These are phyloP conservation scores for Phocoena sinus DNA, from an alignment of 2,113 vertebrate genomes.

Conservation along the genomic window DNA sequence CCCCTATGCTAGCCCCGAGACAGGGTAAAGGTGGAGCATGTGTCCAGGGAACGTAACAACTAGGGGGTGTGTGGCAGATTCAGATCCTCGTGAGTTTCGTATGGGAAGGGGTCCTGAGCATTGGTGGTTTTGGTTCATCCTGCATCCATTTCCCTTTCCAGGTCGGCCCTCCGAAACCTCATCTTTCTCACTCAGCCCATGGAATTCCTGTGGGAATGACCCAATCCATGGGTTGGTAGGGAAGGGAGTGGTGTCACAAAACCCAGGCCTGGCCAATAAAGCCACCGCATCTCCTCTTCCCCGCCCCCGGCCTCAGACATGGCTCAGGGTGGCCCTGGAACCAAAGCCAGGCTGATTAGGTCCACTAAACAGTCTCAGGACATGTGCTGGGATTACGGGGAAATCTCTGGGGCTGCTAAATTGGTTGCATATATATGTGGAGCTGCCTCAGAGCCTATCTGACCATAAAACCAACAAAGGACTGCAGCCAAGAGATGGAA, in stretches of 20 bases:
- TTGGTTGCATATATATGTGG: neutral
- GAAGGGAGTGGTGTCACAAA: neutral
- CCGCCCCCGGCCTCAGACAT: neutral
- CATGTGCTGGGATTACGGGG: neutral
- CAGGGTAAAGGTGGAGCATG: neutral
- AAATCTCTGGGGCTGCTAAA: neutral
- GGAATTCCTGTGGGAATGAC: neutral
- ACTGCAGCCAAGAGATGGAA: neutral
- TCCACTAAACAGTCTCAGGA: neutral
- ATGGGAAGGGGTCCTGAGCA: neutral
- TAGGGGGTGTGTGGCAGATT: neutral
- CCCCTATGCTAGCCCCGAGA: neutral
- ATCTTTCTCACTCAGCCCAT: neutral
- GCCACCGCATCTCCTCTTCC: neutral
- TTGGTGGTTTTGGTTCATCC: neutral
- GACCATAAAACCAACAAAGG: neutral
- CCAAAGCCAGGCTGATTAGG: neutral
- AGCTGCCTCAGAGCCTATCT: neutral
- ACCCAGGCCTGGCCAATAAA: neutral
- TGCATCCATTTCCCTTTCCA: neutral
- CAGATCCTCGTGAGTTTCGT: neutral
- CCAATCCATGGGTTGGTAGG: neutral
- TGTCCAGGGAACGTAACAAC: neutral
- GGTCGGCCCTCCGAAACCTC: neutral
- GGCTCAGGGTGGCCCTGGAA: neutral